phyloP scores from a whole-genome alignment of 92 coral and sea anemone species.

The Epizoanthus fatuus region DNA sequence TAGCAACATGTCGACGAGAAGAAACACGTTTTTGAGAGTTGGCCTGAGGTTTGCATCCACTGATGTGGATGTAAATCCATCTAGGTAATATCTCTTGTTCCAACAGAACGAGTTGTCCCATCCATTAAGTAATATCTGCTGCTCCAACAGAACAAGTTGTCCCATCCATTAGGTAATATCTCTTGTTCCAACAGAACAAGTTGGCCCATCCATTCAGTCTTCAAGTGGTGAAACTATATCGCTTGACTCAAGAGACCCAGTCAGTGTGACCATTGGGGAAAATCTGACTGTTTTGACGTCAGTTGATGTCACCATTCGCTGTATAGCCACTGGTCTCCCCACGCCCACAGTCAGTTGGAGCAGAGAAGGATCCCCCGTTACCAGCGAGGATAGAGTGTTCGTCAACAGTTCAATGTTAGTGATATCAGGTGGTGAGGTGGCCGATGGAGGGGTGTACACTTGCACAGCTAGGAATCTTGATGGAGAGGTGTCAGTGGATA shows the following conservation, averaged over 20 bases:
- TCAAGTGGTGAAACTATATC: neutral
- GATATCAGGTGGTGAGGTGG: neutral
- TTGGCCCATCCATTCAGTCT: slow-evolving; percentile 7
- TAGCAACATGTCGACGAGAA: too few species aligned
- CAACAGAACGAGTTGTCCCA: slow-evolving; percentile 6
- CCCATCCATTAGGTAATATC: neutral
- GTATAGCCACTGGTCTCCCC: neutral
- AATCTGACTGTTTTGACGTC: slow-evolving; percentile 10
- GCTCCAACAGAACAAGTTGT: neutral
- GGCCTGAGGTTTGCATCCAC: too few species aligned
- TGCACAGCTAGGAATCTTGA: slow-evolving; percentile 2
- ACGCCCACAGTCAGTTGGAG: slow-evolving; percentile 13
- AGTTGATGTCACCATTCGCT: neutral
- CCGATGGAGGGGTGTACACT: slow-evolving; percentile 10
- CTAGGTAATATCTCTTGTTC: neutral
- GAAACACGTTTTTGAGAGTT: too few species aligned
- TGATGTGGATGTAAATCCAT: too few species aligned
- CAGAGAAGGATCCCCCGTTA: neutral
- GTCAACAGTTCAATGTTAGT: neutral
- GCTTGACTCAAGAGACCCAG: slow-evolving; percentile 10
- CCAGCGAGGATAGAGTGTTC: neutral
- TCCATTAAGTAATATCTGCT: neutral
- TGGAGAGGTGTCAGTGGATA: slow-evolving; percentile 1
- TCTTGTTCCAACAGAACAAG: neutral
- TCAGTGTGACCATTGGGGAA: neutral